These are phyloP conservation scores for Dipodomys stephensi DNA, from an alignment of 2,113 vertebrate species.

Conservation along the genomic window DNA sequence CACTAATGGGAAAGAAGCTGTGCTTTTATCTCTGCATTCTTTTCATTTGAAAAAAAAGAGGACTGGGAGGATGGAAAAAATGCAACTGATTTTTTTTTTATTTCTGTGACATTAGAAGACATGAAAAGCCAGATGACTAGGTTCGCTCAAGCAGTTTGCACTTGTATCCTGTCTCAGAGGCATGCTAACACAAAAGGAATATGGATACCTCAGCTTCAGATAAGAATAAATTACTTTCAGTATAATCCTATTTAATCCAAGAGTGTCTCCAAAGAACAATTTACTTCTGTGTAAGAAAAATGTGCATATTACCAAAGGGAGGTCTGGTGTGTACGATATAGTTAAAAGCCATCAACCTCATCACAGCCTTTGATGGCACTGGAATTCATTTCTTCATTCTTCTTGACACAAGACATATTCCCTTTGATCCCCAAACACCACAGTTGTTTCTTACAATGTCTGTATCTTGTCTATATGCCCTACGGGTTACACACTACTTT, in stretches of 20 bases:
- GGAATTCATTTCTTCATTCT: slow-evolving; percentile 60
- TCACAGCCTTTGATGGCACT: slow-evolving; percentile 49
- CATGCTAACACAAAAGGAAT: neutral
- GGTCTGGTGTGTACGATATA: neutral
- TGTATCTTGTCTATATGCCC: slow-evolving; percentile 4
- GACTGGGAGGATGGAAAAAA: neutral
- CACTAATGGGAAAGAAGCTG: slow-evolving; percentile 52
- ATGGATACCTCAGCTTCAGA: neutral
- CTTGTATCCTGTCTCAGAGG: neutral
- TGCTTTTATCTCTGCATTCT: slow-evolving; percentile 28
- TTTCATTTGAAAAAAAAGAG: slow-evolving; percentile 52
- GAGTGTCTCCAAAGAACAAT: slow-evolving; percentile 31
- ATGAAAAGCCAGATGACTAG: neutral
- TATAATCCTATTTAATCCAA: slow-evolving; percentile 60
- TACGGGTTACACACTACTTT: slow-evolving; percentile 19
- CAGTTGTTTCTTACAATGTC: slow-evolving; percentile 36
- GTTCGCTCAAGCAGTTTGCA: neutral
- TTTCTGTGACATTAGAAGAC: slow-evolving; percentile 27
- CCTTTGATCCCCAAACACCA: slow-evolving; percentile 41
- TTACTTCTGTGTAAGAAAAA: slow-evolving; percentile 47
- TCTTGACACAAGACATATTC: slow-evolving; percentile 16
- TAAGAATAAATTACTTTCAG: slow-evolving; percentile 11
- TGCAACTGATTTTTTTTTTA: slow-evolving; percentile 11
- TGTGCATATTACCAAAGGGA: neutral
- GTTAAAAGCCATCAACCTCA: slow-evolving; percentile 58